Evolutionary conservation across 1,140 invertebrate genomes (phyloP).

Genomic region (Cyrtorhinus lividipennis): DNA sequence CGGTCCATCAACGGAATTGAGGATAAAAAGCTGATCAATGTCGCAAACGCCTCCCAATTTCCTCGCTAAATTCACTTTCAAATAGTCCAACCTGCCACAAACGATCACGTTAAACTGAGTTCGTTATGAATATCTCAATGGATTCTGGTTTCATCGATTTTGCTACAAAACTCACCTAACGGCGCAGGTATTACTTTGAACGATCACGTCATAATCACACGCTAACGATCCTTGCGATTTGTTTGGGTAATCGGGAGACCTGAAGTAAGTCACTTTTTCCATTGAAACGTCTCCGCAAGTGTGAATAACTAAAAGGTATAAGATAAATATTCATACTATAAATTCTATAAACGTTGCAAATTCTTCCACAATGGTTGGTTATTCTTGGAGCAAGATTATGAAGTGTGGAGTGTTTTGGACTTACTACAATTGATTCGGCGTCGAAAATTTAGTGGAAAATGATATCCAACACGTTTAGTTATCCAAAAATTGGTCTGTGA

Average conservation of each 20-base stretch:
- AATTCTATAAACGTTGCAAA: too few relatives aligned
- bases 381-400: neutral
- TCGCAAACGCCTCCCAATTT: constrained; percentile 31
- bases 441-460: too few relatives aligned
- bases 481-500: too few relatives aligned
- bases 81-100: constrained; percentile 28
- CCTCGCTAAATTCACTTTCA: constrained; percentile 28
- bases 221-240: constrained; percentile 29
- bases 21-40: constrained; percentile 31
- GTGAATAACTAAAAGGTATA: constrained; percentile 28
- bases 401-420: too few relatives aligned
- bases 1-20: constrained; percentile 31
- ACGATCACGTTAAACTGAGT: neutral
- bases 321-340: constrained; percentile 2
- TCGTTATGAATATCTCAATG: neutral
- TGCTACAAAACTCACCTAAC: constrained; percentile 26
- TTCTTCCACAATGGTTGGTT: too few relatives aligned
- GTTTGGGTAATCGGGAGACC: constrained; percentile 28
- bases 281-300: constrained; percentile 28
- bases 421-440: too few relatives aligned
- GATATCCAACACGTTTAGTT: too few relatives aligned
- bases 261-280: constrained; percentile 27
- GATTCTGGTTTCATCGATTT: neutral
- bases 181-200: constrained; percentile 28
- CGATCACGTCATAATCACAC: constrained; percentile 29